phyloP scores from a whole-genome alignment of 2,888 invertebrate genomes.

The Ellobium chinense region DNA sequence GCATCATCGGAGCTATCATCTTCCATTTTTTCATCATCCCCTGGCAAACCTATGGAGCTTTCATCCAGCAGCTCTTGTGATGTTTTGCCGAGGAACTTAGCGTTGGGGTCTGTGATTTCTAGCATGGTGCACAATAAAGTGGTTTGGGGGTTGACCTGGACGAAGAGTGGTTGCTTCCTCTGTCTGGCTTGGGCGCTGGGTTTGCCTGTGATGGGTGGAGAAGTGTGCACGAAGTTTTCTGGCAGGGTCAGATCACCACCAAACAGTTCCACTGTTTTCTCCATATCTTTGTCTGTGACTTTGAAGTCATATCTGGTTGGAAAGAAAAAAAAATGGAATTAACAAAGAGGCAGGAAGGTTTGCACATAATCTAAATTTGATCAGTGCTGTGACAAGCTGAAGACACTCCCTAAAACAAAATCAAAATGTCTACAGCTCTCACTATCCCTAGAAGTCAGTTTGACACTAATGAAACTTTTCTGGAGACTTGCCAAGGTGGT shows the following conservation, averaged over 20 bases:
- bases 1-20: slow-evolving; percentile 29
- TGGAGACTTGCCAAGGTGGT: too few species aligned
- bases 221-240: slow-evolving; percentile 88
- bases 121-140: slow-evolving; percentile 80
- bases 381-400: too few species aligned
- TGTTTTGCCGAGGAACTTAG: slow-evolving; percentile 67
- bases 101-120: slow-evolving; percentile 88
- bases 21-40: slow-evolving; percentile 6
- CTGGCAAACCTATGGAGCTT: not conserved
- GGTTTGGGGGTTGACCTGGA: slow-evolving; percentile 80
- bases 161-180: slow-evolving; percentile 45
- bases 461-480: too few species aligned
- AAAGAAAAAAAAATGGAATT: slow-evolving; percentile 54
- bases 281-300: slow-evolving; percentile 87
- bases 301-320: slow-evolving; percentile 86
- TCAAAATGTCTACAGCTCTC: too few species aligned
- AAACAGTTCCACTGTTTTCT: slow-evolving; percentile 84
- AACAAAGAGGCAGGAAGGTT: not conserved
- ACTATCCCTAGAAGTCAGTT: too few species aligned
- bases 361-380: too few species aligned
- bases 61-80: slow-evolving; percentile 33
- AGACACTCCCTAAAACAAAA: too few species aligned
- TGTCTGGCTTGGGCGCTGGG: slow-evolving; percentile 31
- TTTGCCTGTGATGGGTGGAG: slow-evolving; percentile 81
- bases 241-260: slow-evolving; percentile 86